Conservation (phyloP, 2,888 invertebrate genomes). For the Odontothrips loti region DNA sequence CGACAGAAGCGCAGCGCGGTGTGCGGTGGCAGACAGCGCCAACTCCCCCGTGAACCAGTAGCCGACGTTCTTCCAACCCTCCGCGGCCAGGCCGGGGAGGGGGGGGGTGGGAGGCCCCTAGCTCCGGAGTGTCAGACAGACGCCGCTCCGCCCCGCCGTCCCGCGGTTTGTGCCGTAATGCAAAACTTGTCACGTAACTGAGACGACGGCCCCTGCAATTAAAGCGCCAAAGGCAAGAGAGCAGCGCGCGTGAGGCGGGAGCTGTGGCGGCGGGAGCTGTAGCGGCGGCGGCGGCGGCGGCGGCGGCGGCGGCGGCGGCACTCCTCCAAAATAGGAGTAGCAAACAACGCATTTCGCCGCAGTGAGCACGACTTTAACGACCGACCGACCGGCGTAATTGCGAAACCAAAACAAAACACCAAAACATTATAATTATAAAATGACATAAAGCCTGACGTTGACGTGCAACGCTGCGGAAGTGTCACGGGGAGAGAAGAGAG, state of each 20-base stretch:
- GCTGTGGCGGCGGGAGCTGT: background rate
- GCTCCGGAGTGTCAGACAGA: background rate
- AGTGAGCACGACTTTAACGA: no score
- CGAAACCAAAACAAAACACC: no score
- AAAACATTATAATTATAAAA: no score
- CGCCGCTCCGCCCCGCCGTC: background rate
- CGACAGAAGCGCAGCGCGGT: no score
- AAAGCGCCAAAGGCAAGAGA: background rate
- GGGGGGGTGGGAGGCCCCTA: background rate
- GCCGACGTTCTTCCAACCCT: no score
- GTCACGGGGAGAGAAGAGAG: background rate
- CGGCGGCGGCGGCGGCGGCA: background rate
- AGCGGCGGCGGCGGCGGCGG: background rate
- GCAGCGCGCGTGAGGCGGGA: background rate
- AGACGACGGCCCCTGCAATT: background rate
- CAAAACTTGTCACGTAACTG: slow-evolving; percentile 21
- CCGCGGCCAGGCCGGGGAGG: no score
- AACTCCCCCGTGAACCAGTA: no score
- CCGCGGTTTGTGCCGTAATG: background rate
- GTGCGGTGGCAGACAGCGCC: no score
- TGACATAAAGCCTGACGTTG: no score
- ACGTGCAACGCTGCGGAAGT: background rate
- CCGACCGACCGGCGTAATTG: no score
- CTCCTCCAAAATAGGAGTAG: slow-evolving; percentile 5
- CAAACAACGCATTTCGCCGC: slow-evolving; percentile 20